These are phyloP conservation scores for Cyclura pinguis DNA, from an alignment of 2,797 vertebrate species.

Conservation along the genomic window DNA sequence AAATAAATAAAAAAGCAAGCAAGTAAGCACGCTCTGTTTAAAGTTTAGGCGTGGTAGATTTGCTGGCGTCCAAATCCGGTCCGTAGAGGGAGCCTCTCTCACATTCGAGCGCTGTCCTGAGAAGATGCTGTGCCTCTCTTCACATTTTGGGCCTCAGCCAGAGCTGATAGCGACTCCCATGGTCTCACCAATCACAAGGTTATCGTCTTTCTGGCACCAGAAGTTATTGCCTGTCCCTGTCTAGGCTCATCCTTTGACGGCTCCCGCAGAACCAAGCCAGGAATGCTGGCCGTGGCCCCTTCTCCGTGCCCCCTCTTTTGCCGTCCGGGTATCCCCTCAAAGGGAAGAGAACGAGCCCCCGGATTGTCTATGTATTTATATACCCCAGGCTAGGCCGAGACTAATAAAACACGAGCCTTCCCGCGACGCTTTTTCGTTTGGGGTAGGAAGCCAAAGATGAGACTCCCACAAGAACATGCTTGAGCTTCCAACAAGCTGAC, in stretches of 20 bases:
- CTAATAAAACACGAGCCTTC: slow-evolving; percentile 16
- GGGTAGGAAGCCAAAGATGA: neutral
- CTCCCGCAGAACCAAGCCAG: slow-evolving; percentile 9
- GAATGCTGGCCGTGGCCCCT: slow-evolving; percentile 3
- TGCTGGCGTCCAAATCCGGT: neutral
- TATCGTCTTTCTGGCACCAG: slow-evolving; percentile 15
- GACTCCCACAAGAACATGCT: slow-evolving; percentile 24
- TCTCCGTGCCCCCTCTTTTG: neutral
- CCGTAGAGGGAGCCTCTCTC: slow-evolving; percentile 30
- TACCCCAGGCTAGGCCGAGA: neutral
- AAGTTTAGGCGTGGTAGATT: neutral
- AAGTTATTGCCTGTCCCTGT: neutral
- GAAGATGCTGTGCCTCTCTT: no score
- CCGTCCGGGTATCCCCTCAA: neutral
- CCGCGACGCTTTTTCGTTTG: neutral
- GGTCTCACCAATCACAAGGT: neutral
- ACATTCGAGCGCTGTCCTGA: neutral
- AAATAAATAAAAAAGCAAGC: no score
- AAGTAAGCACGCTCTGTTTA: neutral
- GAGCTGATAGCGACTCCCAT: neutral
- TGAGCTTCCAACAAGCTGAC: slow-evolving; percentile 43
- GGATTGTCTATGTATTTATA: neutral
- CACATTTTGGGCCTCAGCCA: neutral
- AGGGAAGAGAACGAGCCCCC: neutral
- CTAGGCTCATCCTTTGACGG: neutral